Conservation (phyloP, 1,140 invertebrate species). For the Acromyrmex charruanus region DNA sequence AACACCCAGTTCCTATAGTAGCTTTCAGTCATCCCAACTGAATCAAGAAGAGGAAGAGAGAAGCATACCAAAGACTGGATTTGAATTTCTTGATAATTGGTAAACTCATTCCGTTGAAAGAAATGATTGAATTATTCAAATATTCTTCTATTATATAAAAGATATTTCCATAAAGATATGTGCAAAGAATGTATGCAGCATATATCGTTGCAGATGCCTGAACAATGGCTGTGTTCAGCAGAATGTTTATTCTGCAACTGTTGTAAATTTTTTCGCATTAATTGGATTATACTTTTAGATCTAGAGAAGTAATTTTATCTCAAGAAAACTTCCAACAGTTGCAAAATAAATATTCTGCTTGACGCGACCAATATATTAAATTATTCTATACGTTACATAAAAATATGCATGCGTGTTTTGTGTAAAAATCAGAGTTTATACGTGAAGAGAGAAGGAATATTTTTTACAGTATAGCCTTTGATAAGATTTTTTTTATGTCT, state of each 20-base stretch:
- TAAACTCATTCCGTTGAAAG: conserved; percentile 78
- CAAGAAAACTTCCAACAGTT: too few species aligned
- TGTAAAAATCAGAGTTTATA: conserved; percentile 20
- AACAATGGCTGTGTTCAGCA: neutral
- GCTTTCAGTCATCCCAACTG: conserved; percentile 81
- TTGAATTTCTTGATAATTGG: conserved; percentile 92
- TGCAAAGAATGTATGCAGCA: neutral
- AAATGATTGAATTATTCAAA: conserved; percentile 6
- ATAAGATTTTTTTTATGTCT: conserved; percentile 36
- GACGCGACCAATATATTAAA: neutral
- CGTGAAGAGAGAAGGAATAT: neutral
- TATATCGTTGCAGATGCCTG: neutral
- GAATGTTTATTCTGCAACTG: too few species aligned
- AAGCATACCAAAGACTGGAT: conserved; percentile 90
- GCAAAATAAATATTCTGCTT: too few species aligned
- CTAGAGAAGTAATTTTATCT: too few species aligned
- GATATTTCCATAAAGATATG: conserved; percentile 17
- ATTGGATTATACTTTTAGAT: too few species aligned
- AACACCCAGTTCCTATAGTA: conserved; percentile 83
- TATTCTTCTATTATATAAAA: neutral
- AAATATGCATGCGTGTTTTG: neutral
- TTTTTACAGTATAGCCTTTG: conserved; percentile 28
- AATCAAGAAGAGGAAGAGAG: conserved; percentile 83
- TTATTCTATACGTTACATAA: neutral
- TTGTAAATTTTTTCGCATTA: too few species aligned